Evolutionary conservation across 53 echinoderm and acorn worm genomes (phyloP), one percentile per base, ranked within the genome.

Genomic region (Pentamera pediparva): DNA sequence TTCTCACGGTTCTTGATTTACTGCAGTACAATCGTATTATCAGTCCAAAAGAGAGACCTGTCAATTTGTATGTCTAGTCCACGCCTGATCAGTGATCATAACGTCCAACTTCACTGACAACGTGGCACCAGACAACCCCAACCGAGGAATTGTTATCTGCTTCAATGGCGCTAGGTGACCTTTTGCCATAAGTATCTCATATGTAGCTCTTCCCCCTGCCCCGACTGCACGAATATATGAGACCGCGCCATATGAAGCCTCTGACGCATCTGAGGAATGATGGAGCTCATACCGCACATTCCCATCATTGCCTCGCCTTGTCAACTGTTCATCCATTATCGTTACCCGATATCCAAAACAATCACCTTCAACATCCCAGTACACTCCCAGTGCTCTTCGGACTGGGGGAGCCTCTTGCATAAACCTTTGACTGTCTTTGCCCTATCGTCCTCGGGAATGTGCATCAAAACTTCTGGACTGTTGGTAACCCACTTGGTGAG

Each of bases 181-280:
- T 70, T 77, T 76, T 24, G 60, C 83, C 34, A 77, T 39, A 10
- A 83, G 28, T 13, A 83, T 35, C 50, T 64, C 39, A 38, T 49
- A 56, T 35, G 69, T 48, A 8, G 70, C 50, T 26, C 37, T 53
- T 11, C 77, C 83, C 32, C 39, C 59, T 34, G 30, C 53, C 33
- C 77, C 56, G 30, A 20, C 57, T 39, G 58, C 22, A 32, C 76
- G 69, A 21, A 60, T 58, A 53, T 84, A 84, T 25, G 78, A 78
- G 13, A 52, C 24, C 24, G 26, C 43, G 43, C 85, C 85, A 55
- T 79, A 84, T 12, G 78, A 74, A 5, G 70, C 62, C 12, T 83
- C 77, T 6, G 78, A 79, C 62, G 90, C 83, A 73, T 82, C 90
- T 31, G 82, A 64, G 33, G 86, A 89, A 35, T 86, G 81, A 38